phyloP scores from a whole-genome alignment of 2,797 vertebrate species.

The Pseudomugil gertrudae region DNA sequence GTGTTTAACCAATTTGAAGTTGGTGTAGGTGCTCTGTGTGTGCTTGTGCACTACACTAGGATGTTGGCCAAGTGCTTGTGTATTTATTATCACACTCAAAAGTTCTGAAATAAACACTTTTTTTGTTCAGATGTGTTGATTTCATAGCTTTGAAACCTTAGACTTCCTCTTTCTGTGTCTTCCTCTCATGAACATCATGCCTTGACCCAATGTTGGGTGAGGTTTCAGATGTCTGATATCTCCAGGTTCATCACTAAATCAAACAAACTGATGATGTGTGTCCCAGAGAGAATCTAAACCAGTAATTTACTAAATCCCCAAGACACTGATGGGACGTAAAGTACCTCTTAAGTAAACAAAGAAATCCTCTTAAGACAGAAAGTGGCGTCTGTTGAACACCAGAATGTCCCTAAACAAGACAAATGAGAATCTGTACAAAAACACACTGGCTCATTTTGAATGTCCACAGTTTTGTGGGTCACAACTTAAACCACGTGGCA shows the following conservation, averaged over 20 bases:
- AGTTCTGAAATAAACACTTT: constrained; percentile 75
- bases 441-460: not conserved
- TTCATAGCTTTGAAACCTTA: constrained; percentile 26
- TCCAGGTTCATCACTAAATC: constrained; percentile 48
- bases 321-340: constrained; percentile 37
- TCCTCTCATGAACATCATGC: constrained; percentile 29
- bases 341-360: constrained; percentile 39
- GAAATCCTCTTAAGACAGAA: constrained; percentile 2
- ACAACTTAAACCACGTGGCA: not conserved
- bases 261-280: constrained; percentile 16
- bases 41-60: constrained; percentile 41
- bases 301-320: constrained; percentile 38
- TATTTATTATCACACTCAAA: constrained; percentile 78
- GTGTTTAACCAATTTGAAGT: constrained; percentile 46
- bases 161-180: constrained; percentile 14
- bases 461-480: not conserved
- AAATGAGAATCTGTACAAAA: constrained; percentile 7
- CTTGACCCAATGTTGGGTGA: constrained; percentile 4
- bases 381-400: constrained; percentile 9
- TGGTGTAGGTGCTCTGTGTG: constrained; percentile 46
- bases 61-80: constrained; percentile 62
- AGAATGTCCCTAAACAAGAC: constrained; percentile 14
- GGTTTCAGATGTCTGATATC: constrained; percentile 40
- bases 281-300: constrained; percentile 46
- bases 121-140: constrained; percentile 61